Conservation (phyloP, 2,113 vertebrate genomes). For the Reinhardtius hippoglossoides region DNA sequence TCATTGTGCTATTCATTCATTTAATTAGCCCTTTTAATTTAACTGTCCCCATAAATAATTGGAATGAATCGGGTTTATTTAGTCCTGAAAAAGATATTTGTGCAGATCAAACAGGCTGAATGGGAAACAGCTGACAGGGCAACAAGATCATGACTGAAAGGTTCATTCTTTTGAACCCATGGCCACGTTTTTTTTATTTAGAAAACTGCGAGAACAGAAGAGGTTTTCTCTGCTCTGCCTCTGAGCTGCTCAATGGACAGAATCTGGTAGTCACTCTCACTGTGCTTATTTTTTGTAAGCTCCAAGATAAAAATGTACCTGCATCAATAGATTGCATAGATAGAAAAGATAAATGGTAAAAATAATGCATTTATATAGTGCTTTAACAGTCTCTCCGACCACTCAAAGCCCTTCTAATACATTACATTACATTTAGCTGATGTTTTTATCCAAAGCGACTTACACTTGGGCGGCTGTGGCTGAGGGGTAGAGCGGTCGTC, state of each 20-base stretch:
- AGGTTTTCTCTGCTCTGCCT: no score
- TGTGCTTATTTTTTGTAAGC: neutral
- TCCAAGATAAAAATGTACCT: neutral
- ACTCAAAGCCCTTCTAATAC: no score
- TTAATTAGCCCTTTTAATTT: conserved; percentile 7
- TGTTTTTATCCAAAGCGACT: no score
- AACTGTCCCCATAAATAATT: neutral
- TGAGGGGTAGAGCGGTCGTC: no score
- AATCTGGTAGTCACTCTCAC: no score
- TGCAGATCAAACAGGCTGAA: neutral
- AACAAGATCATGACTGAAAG: neutral
- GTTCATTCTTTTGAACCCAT: neutral
- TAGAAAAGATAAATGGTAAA: neutral
- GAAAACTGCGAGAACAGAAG: neutral
- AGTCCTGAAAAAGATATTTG: neutral
- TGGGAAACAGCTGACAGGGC: neutral
- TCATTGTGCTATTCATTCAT: conserved; percentile 34
- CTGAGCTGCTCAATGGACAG: neutral
- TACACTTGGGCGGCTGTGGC: no score
- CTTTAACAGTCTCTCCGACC: no score
- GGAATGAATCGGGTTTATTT: neutral
- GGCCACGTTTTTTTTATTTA: neutral
- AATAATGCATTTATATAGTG: no score
- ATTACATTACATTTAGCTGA: no score
- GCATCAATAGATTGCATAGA: neutral